phyloP scores from a whole-genome alignment of 2,888 invertebrate genomes.

The Parascotia fuliginaria region DNA sequence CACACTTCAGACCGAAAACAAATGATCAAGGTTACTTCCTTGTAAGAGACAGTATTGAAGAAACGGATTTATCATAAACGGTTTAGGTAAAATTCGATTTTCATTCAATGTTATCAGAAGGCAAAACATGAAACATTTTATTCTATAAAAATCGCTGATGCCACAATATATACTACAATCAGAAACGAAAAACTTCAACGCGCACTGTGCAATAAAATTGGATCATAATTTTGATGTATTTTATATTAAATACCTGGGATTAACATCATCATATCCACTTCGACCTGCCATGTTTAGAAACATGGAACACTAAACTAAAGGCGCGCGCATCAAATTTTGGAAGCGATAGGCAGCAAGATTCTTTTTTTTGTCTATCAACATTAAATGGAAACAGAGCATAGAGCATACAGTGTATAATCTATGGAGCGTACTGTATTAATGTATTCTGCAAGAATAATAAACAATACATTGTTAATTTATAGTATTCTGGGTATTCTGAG shows the following conservation, averaged over 20 bases:
- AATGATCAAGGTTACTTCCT: constrained; percentile 23
- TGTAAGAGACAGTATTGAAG: constrained; percentile 33
- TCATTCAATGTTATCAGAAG: constrained; percentile 74
- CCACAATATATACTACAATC: constrained; percentile 20
- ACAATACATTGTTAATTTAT: too few relatives aligned
- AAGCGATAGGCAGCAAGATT: constrained; percentile 38
- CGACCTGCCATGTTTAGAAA: constrained; percentile 95
- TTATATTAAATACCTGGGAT: constrained; percentile 89
- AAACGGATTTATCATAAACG: constrained; percentile 53
- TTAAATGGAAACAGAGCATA: constrained; percentile 1
- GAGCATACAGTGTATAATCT: too few relatives aligned
- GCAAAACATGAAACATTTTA: constrained; percentile 59
- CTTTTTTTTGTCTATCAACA: constrained; percentile 37
- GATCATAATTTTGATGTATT: constrained; percentile 49
- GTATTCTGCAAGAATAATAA: too few relatives aligned
- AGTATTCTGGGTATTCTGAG: too few relatives aligned
- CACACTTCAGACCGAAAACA: constrained; percentile 22
- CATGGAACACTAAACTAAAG: constrained; percentile 79
- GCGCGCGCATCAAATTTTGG: constrained; percentile 73
- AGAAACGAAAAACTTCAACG: constrained; percentile 33
- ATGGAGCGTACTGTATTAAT: too few relatives aligned
- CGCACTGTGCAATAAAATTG: constrained; percentile 31
- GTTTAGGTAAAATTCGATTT: constrained; percentile 65
- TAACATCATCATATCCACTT: constrained; percentile 92
- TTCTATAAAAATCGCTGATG: constrained; percentile 38